Evolutionary conservation across 2,797 vertebrate species (phyloP), one percentile per base, ranked within the genome.

Genomic region (Esox masquinongy): DNA sequence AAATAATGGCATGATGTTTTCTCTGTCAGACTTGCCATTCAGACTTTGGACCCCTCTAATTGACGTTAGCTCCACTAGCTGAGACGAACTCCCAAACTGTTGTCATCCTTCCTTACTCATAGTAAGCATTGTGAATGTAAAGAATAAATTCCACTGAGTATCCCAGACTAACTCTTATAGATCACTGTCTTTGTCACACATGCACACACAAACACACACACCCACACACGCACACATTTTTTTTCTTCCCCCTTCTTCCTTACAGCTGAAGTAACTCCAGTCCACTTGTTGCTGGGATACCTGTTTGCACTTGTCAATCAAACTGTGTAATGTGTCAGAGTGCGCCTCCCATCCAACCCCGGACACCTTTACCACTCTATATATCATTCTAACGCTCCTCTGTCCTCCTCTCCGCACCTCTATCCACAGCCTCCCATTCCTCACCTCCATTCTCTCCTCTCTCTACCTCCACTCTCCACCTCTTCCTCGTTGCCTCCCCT

Each of bases 271-370:
- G 90, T 89, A 91, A 93, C 89, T 87, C 74, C 88, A 90, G 83
- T 89, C 91, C 88, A 90, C 91, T 93, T 92, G 92, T 93, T 91
- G 86, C 91, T 69, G 75, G 77, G 66, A 69, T 82, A 74, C 78
- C 85, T 88, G 86, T 92, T 90, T 87, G 83, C 91, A 90, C 88
- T 85, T 87, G 92, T 90, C 92, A 91, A 77, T 92, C 90, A 91
- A 83, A 82, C 74, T 74, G 77, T 66, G 83, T 2, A 73, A n/a
- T n/a, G 84, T 77, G 34, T 80, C 79, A 49, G 63, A 61, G 68
- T 1, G 71, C 6, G 17, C 59, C 75, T 24, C 16, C 53, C 22
- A 15, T 29, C 1, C 16, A 53, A 68, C 79, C 53, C 70, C 29
- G 15, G 79, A 79, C 77, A 39, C 75, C 82, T 72, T 79, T 64